Evolutionary conservation across 2,888 invertebrate species (phyloP).

Genomic region (Lysandra bellargus): DNA sequence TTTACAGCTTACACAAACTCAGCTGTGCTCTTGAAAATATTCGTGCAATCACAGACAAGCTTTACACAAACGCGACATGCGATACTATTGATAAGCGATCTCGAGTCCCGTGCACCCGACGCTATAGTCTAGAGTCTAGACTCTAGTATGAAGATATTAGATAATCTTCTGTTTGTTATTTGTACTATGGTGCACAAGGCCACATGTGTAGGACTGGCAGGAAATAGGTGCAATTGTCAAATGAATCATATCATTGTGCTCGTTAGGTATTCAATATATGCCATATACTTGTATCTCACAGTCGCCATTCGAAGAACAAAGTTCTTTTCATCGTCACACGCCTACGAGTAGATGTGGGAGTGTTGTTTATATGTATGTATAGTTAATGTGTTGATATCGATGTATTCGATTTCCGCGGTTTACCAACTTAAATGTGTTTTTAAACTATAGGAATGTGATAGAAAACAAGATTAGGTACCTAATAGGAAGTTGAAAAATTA

Average conservation of each 20-base stretch:
- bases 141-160: background rate
- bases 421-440: background rate
- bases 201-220: slow-evolving; percentile 34
- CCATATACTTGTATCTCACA: background rate
- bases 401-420: background rate
- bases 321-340: background rate
- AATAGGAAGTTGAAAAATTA: background rate
- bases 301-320: slow-evolving; percentile 13
- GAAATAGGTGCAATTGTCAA: slow-evolving; percentile 36
- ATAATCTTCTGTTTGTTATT: background rate
- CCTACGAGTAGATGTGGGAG: background rate
- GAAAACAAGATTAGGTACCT: background rate
- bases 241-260: slow-evolving; percentile 30
- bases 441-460: background rate
- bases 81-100: background rate
- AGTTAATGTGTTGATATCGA: background rate
- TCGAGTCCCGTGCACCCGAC: background rate
- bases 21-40: background rate
- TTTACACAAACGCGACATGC: no score
- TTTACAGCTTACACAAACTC: background rate
- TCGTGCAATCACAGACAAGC: no score
- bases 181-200: slow-evolving; percentile 2
- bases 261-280: slow-evolving; percentile 25
- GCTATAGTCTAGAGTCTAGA: no score
- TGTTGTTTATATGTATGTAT: background rate